A percentile compares a stretch with the other conserved stretches of the same genome.
Evolutionary conservation across 2,888 invertebrate species (phyloP).

Genomic region (Iphiclides podalirius): DNA sequence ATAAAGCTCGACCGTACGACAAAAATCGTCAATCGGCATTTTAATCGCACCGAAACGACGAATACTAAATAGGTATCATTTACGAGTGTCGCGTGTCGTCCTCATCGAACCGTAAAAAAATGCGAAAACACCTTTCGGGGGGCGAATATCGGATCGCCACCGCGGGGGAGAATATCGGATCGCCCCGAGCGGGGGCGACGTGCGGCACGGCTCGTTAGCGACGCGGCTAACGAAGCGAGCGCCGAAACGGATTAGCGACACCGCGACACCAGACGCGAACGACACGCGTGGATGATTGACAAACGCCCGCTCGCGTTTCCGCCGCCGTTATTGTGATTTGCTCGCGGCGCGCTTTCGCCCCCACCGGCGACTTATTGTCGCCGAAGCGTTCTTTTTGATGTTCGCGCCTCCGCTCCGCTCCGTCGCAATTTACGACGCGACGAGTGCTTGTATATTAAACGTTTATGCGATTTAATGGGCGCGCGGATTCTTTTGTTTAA

Average conservation of each 20-base stretch:
- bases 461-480: background rate
- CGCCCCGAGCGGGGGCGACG: conserved; percentile 18
- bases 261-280: conserved; percentile 10
- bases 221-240: conserved; percentile 34
- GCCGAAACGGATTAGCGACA: conserved; percentile 35
- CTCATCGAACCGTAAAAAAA: conserved; percentile 2
- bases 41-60: too few relatives aligned
- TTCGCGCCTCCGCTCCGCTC: background rate
- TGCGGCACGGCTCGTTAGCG: conserved; percentile 31
- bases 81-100: background rate
- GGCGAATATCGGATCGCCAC: too few relatives aligned
- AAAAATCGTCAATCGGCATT: too few relatives aligned
- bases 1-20: too few relatives aligned
- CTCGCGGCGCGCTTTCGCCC: background rate
- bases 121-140: conserved; percentile 7
- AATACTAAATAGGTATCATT: background rate
- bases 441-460: background rate
- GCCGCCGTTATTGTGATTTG: conserved; percentile 4
- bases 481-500: too few relatives aligned
- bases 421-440: background rate
- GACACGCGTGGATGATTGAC: conserved; percentile 23
- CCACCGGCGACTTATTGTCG: background rate
- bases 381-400: background rate
- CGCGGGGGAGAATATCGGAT: conserved; percentile 22
- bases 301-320: conserved; percentile 8